phyloP scores from a whole-genome alignment of 1,140 invertebrate genomes.

The Leucophenga varia region DNA sequence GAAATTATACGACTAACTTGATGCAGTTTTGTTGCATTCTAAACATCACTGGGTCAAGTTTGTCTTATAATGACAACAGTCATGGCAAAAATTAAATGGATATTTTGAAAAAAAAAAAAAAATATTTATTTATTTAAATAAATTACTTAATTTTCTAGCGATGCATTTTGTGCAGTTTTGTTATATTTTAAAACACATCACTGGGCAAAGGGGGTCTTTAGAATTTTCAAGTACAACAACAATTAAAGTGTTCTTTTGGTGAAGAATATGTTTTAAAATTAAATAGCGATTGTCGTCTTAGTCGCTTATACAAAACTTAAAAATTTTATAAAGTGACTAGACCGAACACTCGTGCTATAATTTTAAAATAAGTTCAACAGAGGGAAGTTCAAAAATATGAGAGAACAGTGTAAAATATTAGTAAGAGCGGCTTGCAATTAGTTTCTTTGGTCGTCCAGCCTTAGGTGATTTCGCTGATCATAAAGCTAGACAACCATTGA shows the following conservation, averaged over 20 bases:
- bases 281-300: conserved; percentile 55
- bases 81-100: neutral
- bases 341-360: conserved; percentile 57
- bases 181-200: conserved; percentile 30
- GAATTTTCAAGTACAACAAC: conserved; percentile 16
- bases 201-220: conserved; percentile 56
- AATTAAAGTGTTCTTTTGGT: neutral
- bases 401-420: too few species aligned
- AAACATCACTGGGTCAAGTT: conserved; percentile 55
- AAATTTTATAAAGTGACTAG: conserved; percentile 44
- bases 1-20: conserved; percentile 50
- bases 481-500: conserved; percentile 56
- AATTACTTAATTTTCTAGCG: conserved; percentile 21
- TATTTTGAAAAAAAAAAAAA: too few species aligned
- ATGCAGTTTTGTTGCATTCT: conserved; percentile 32
- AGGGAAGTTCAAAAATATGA: too few species aligned
- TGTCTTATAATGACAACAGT: conserved; percentile 46
- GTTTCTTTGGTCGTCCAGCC: conserved; percentile 54
- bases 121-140: neutral
- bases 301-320: conserved; percentile 34
- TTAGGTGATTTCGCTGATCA: conserved; percentile 48
- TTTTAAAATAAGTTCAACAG: conserved; percentile 54
- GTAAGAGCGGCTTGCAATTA: conserved; percentile 52
- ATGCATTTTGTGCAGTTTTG: conserved; percentile 49
- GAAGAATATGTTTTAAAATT: conserved; percentile 53